Base-by-base conservation (phyloP, 2,888 invertebrate species). In the Rotaria socialis region DNA sequence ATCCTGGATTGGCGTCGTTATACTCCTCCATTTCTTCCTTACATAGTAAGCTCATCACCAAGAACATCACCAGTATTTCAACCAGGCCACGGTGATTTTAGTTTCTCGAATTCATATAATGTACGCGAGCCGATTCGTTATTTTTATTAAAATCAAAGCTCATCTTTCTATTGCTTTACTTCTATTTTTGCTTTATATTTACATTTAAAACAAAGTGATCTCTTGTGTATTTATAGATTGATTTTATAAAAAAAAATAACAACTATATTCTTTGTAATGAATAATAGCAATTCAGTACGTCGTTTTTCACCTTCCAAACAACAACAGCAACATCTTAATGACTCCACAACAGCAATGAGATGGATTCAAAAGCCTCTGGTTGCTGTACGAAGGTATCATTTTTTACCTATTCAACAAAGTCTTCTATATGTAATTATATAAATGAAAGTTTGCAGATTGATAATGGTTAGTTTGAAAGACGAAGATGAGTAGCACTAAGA, bases 1-100 rank as follows among this genome's bases (percentile, higher is more conserved):
- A 80, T 80, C 22, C n/a, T 80, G 1, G n/a, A 80, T 47, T 80
- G 80, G 80, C 43, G 10, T n/a, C 80, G 16, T 43, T 80, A 80
- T n/a, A n/a, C 11, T 47, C n/a, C 80, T 7, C 47, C 19, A 47
- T 80, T 80, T 80, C 47, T 80, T 19, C 80, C 80, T 47, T 24
- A 80, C 47, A 80, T n/a, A n/a, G 80, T 24, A 35, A 27, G 19
- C 14, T 5, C 14, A 27, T n/a, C 3, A 11, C 2, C 60, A 27
- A 3, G 1, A 35, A 6, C 19, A 67, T 19, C 16, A 19, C 16
- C 67, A 67, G 0, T 19, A 2, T 41, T 6, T 67, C 67, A 14
- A 67, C 3, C 2, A 67, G 14, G 67, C 35, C 11, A 35, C 6
- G 19, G 2, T 35, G 19, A 27, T 35, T 19, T 6, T 41, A 16